Percentiles rank a stretch among this genome's conserved stretches.
Conservation (phyloP, 1,140 invertebrate species). For the Neotoxoptera formosana region DNA sequence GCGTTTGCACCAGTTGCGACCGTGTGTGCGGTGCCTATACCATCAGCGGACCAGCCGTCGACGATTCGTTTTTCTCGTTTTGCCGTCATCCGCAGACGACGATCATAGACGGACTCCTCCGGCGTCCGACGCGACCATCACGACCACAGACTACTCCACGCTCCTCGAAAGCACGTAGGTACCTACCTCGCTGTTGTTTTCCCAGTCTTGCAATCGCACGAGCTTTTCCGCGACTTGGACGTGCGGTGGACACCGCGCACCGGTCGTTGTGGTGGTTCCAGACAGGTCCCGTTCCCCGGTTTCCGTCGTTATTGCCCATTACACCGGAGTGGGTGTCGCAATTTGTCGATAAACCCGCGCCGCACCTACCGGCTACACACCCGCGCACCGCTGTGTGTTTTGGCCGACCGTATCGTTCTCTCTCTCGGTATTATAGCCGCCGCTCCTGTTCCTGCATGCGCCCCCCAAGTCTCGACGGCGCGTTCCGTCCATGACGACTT, state of each 20-base stretch:
- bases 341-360: background rate
- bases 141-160: background rate
- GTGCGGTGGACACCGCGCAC: background rate
- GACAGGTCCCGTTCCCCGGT: background rate
- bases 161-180: background rate
- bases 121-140: background rate
- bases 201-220: background rate
- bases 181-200: background rate
- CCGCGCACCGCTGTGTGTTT: background rate
- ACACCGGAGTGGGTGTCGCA: background rate
- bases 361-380: background rate
- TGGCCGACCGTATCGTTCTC: background rate
- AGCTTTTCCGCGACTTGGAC: background rate
- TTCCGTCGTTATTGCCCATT: background rate
- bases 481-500: background rate
- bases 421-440: background rate
- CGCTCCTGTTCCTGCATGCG: background rate
- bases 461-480: background rate
- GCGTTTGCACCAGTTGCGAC: background rate
- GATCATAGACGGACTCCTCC: background rate
- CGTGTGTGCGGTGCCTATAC: background rate
- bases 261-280: background rate
- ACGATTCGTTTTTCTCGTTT: background rate
- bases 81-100: background rate
- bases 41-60: background rate